Conservation (phyloP, 2,888 invertebrate species). For the Pseudanteris insignis region DNA sequence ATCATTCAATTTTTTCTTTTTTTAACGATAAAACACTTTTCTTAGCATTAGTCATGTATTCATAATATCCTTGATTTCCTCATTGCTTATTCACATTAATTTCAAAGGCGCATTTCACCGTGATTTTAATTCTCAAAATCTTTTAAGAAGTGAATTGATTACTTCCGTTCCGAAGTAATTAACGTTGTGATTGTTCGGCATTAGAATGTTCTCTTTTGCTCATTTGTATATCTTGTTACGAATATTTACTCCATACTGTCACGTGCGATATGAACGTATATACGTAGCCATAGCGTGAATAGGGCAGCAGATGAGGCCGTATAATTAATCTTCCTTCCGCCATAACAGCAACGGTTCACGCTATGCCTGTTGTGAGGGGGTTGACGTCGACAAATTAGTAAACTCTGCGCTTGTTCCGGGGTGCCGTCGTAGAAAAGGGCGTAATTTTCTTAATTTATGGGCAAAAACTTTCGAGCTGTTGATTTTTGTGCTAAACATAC, state of each 20-base stretch:
- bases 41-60: background rate
- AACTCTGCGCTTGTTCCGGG: slow-evolving; percentile 34
- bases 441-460: slow-evolving; percentile 39
- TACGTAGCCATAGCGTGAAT: slow-evolving; percentile 40
- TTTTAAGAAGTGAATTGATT: slow-evolving; percentile 14
- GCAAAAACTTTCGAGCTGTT: slow-evolving; percentile 34
- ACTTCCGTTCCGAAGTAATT: slow-evolving; percentile 28
- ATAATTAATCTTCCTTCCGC: slow-evolving; percentile 46
- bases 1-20: too few species aligned
- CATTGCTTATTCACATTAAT: too few species aligned
- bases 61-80: background rate
- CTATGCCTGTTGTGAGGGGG: slow-evolving; percentile 41
- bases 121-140: background rate
- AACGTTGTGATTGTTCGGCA: slow-evolving; percentile 32
- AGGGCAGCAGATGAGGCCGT: slow-evolving; percentile 46
- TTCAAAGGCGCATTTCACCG: background rate
- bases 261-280: slow-evolving; percentile 39
- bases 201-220: slow-evolving; percentile 39
- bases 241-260: slow-evolving; percentile 42
- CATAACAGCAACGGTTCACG: slow-evolving; percentile 40
- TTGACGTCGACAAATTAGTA: slow-evolving; percentile 43
- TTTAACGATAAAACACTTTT: too few species aligned
- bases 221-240: slow-evolving; percentile 46
- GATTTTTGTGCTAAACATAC: slow-evolving; percentile 25
- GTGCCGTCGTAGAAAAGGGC: slow-evolving; percentile 33